Percentiles rank a stretch among this genome's conserved stretches.
phyloP scores from a whole-genome alignment of 1,140 invertebrate species.

The Pseudoatta argentina region DNA sequence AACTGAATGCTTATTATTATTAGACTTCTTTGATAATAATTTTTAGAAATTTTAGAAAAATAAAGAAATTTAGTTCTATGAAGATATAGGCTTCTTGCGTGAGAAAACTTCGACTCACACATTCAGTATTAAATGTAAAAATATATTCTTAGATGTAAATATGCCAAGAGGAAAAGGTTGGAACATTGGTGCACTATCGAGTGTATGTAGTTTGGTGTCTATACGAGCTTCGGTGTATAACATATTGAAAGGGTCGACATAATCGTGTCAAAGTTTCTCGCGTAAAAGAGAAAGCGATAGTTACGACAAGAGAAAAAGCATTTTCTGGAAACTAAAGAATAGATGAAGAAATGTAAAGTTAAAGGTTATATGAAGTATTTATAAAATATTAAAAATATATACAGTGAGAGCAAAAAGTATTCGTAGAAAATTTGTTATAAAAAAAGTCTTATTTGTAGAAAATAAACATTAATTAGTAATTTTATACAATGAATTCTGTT shows the following conservation, averaged over 20 bases:
- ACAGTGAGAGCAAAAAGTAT: neutral
- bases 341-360: slow-evolving; percentile 1
- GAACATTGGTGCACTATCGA: neutral
- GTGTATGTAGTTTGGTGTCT: neutral
- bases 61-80: neutral
- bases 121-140: slow-evolving; percentile 24
- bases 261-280: slow-evolving; percentile 32
- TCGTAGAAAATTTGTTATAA: no score
- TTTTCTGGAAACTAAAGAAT: neutral
- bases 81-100: neutral
- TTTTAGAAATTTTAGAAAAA: neutral
- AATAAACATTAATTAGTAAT: no score
- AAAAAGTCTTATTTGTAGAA: no score
- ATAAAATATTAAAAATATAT: neutral
- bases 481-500: no score
- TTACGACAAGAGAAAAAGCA: neutral
- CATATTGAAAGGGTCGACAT: slow-evolving; percentile 42
- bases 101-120: neutral
- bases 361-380: neutral
- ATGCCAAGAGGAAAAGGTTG: neutral
- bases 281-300: neutral
- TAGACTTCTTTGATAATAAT: neutral
- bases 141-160: neutral
- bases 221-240: neutral
- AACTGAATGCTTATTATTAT: neutral